Conservation (phyloP, 1,140 invertebrate genomes). For the Colletes latitarsis region DNA sequence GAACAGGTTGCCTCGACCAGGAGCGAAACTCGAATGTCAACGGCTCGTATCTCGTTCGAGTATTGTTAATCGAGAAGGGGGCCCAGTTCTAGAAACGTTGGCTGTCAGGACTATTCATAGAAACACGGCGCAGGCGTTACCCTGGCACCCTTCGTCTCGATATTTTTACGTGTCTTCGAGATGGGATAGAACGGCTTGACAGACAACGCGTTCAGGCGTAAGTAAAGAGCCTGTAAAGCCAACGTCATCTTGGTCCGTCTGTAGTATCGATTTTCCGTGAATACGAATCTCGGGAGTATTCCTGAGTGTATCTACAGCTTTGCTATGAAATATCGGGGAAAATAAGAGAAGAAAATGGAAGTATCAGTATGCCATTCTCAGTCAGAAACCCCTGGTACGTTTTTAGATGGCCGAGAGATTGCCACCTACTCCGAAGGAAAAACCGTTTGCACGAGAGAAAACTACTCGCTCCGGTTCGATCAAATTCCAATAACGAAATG, state of each 20-base stretch:
- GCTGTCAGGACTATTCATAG: background rate
- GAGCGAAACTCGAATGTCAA: background rate
- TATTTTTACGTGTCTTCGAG: slow-evolving; percentile 50
- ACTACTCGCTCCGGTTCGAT: background rate
- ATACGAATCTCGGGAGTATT: slow-evolving; percentile 47
- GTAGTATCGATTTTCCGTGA: slow-evolving; percentile 47
- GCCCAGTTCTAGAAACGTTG: background rate
- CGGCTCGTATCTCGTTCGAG: background rate
- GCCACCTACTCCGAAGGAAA: background rate
- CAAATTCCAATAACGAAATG: slow-evolving; percentile 1
- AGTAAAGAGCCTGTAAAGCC: slow-evolving; percentile 46
- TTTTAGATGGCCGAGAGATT: slow-evolving; percentile 1
- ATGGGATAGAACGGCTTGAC: slow-evolving; percentile 39
- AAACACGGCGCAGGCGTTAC: background rate
- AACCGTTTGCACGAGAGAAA: background rate
- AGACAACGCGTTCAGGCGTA: slow-evolving; percentile 44
- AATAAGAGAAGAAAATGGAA: slow-evolving; percentile 41
- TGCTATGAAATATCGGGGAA: slow-evolving; percentile 41
- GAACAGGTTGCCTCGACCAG: too few relatives aligned
- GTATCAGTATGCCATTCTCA: slow-evolving; percentile 10
- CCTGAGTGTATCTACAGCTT: slow-evolving; percentile 34
- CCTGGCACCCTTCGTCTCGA: slow-evolving; percentile 29
- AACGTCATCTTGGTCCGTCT: slow-evolving; percentile 47
- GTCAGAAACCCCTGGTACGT: slow-evolving; percentile 11
- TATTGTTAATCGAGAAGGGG: slow-evolving; percentile 23